phyloP scores from a whole-genome alignment of 1,140 invertebrate species.

The Caenorhabditis inopinata region DNA sequence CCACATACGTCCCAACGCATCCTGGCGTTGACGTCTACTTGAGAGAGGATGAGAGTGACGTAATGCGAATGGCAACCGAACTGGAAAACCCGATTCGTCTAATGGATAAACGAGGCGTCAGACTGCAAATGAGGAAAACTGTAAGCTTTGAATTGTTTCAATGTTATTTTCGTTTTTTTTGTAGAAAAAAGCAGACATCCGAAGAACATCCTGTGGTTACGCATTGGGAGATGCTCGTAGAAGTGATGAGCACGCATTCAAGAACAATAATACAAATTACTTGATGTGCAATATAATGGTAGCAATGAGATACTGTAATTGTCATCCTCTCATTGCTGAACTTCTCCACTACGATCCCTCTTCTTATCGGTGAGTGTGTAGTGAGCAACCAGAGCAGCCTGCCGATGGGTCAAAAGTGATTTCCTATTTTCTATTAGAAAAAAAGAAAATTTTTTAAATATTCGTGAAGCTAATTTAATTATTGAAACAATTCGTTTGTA shows the following conservation, averaged over 20 bases:
- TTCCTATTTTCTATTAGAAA: neutral
- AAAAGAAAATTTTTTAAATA: too few species aligned
- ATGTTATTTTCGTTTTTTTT: too few species aligned
- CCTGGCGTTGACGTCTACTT: constrained; percentile 50
- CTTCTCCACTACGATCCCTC: constrained; percentile 17
- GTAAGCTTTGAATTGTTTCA: too few species aligned
- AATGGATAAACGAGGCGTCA: constrained; percentile 43
- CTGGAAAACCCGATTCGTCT: constrained; percentile 40
- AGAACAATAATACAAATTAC: constrained; percentile 36
- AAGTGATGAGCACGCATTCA: constrained; percentile 15
- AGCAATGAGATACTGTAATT: constrained; percentile 42
- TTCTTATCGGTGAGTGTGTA: constrained; percentile 7
- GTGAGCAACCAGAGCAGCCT: too few species aligned
- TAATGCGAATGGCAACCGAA: constrained; percentile 39
- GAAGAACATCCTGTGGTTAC: constrained; percentile 38
- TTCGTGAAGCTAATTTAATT: too few species aligned
- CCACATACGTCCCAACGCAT: constrained; percentile 36
- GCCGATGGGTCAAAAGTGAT: too few species aligned
- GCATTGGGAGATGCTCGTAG: constrained; percentile 39
- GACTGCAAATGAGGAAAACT: constrained; percentile 44
- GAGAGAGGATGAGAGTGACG: neutral
- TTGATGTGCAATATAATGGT: constrained; percentile 41
- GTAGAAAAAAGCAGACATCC: constrained; percentile 31
- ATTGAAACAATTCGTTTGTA: too few species aligned
- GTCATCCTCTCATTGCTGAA: constrained; percentile 43